Conservation (phyloP, 2,113 vertebrate genomes). For the Steatornis caripensis region DNA sequence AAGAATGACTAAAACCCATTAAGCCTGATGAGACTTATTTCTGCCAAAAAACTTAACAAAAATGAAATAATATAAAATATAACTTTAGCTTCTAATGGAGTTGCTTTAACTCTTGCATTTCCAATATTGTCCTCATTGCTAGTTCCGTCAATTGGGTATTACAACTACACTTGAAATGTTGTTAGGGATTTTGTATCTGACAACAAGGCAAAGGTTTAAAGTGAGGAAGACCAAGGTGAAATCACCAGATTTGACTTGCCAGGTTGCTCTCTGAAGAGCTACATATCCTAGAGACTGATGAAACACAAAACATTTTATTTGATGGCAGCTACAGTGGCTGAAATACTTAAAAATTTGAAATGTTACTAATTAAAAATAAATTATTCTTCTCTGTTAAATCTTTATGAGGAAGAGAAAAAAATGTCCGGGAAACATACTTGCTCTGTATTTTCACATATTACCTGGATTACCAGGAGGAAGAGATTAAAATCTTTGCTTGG, state of each 20-base stretch:
- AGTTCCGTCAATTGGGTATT: background rate
- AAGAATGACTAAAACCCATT: background rate
- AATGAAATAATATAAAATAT: background rate
- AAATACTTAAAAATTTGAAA: background rate
- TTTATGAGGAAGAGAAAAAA: background rate
- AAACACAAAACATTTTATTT: background rate
- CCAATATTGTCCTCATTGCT: background rate
- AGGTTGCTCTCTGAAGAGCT: background rate
- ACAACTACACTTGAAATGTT: background rate
- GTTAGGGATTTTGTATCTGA: background rate
- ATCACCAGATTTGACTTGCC: background rate
- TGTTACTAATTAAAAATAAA: background rate
- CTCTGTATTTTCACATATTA: background rate
- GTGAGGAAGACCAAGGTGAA: background rate
- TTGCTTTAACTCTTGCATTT: background rate
- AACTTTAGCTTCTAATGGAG: background rate
- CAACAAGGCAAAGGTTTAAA: background rate
- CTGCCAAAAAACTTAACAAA: background rate
- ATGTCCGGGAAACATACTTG: background rate
- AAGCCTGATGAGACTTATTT: background rate
- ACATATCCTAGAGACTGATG: accelerated
- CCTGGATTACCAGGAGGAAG: background rate
- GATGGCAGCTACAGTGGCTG: background rate
- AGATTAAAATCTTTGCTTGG: background rate
- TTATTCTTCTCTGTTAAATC: background rate